Conservation (phyloP, 2,797 vertebrate genomes). For the Sarcophilus harrisii region DNA sequence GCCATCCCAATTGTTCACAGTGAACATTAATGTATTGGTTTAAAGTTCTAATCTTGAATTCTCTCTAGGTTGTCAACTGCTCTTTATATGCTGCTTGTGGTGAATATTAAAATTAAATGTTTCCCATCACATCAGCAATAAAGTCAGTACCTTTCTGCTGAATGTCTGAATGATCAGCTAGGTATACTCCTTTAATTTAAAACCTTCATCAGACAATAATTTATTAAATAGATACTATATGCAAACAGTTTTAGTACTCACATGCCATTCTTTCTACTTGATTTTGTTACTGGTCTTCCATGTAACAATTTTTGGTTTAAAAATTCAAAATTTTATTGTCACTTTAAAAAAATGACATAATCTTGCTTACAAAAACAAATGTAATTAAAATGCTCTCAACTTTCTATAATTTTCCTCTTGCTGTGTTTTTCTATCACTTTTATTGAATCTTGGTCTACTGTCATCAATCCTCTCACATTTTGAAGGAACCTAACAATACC, state of each 20-base stretch:
- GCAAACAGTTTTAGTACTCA: background rate
- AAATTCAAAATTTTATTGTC: background rate
- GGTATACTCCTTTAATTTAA: background rate
- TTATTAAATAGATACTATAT: background rate
- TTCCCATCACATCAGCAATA: background rate
- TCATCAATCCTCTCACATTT: conserved; percentile 53
- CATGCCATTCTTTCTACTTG: background rate
- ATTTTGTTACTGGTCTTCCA: background rate
- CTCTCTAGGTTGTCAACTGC: background rate
- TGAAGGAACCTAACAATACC: conserved; percentile 47
- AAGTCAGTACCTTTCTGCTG: too few species aligned
- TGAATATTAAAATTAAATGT: background rate
- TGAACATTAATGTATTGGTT: background rate
- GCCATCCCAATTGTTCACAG: background rate
- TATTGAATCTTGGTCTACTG: conserved; percentile 12
- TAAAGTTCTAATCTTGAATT: background rate
- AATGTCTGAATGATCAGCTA: background rate
- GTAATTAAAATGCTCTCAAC: conserved; percentile 19
- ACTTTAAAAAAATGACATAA: background rate
- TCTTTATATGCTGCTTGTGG: background rate
- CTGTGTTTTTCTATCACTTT: conserved; percentile 36
- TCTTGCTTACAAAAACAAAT: background rate
- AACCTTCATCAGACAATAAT: background rate
- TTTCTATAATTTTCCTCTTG: background rate
- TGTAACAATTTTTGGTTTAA: background rate